phyloP scores from a whole-genome alignment of 2,888 invertebrate species.

The Euplagia quadripunctaria region DNA sequence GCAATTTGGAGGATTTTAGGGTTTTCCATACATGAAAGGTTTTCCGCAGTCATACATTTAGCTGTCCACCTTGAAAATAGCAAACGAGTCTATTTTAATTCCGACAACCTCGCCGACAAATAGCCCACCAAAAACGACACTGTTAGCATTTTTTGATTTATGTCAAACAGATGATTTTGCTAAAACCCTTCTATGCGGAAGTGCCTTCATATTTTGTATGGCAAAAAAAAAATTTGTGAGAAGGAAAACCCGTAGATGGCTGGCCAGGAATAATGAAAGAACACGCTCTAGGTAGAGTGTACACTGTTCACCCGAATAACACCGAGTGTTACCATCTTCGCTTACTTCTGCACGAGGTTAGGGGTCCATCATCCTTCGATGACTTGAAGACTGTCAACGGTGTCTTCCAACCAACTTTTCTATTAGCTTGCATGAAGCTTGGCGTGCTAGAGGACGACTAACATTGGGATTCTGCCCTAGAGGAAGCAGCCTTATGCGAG shows the following conservation, averaged over 20 bases:
- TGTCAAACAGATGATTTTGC: constrained; percentile 53
- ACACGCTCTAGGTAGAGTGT: constrained; percentile 25
- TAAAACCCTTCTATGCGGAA: constrained; percentile 40
- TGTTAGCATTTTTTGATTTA: constrained; percentile 53
- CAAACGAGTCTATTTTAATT: constrained; percentile 26
- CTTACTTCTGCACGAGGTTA: constrained; percentile 4
- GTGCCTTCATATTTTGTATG: constrained; percentile 46
- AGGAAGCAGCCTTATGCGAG: constrained; percentile 47
- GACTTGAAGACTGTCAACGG: constrained; percentile 34
- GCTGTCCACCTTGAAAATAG: constrained; percentile 17
- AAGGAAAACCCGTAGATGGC: constrained; percentile 29
- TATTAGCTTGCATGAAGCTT: constrained; percentile 46
- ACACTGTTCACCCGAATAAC: constrained; percentile 15
- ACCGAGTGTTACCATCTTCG: constrained; percentile 9
- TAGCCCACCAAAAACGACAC: constrained; percentile 43
- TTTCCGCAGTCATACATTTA: constrained; percentile 32
- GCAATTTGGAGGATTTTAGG: constrained; percentile 31
- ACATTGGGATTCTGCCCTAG: constrained; percentile 54
- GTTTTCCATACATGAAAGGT: constrained; percentile 35
- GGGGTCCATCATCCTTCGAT: constrained; percentile 35
- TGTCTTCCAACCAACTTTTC: constrained; percentile 42
- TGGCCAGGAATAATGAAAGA: constrained; percentile 35
- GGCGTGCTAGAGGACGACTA: constrained; percentile 62
- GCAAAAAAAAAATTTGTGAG: constrained; percentile 23
- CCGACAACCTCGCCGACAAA: constrained; percentile 33